Base-by-base conservation (phyloP, 2,797 vertebrate species). In the Danio albolineatus region DNA sequence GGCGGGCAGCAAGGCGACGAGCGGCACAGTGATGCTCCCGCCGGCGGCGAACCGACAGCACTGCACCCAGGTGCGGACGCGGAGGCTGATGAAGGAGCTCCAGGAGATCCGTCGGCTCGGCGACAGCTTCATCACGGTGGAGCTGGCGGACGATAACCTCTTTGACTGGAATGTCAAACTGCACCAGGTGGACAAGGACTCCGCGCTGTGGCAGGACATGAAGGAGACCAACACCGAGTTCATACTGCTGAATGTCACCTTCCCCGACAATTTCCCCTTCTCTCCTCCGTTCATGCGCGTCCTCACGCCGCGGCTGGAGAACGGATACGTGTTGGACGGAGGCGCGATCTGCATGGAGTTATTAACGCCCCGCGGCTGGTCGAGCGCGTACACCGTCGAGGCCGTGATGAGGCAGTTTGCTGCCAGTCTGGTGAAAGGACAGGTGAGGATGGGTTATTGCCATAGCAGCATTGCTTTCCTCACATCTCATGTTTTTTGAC, bases 341-440 rank as follows among this genome's bases (percentile, higher is more conserved):
- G 98, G 98, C 64, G 98, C 98, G 91, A 99, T 99, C 91, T 99
- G 98, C 95, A 99, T 99, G 98, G 98, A 99, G 95, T 94, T 99
- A 90, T 93, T 99, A 91, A 99, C 98, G 80, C 98, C 98, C 59
- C 94, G 98, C 64, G 98, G 98, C 85, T 99, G 98, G 98, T 98
- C 97, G 93, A 98, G 97, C 91, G 98, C 98, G 81, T 99, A 99
- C 94, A 99, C 98, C 2, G 98, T 99, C 89, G 98, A 99, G 92
- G 98, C 98, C 43, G 98, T 99, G 88, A 98, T 99, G 97, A 97
- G 98, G 93, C 98, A 99, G 93, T 99, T 99, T 74, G 98, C 98
- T 0, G 98, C 98, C 89, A 99, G 98, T 92, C 94, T 99, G 78
- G 97, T 99, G 82, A 99, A 98, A 94, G 97, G 98, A 90, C 98